Percentiles rank a stretch among this genome's conserved stretches.
Evolutionary conservation across 2,113 vertebrate genomes (phyloP).

Genomic region (Barbus barbus): DNA sequence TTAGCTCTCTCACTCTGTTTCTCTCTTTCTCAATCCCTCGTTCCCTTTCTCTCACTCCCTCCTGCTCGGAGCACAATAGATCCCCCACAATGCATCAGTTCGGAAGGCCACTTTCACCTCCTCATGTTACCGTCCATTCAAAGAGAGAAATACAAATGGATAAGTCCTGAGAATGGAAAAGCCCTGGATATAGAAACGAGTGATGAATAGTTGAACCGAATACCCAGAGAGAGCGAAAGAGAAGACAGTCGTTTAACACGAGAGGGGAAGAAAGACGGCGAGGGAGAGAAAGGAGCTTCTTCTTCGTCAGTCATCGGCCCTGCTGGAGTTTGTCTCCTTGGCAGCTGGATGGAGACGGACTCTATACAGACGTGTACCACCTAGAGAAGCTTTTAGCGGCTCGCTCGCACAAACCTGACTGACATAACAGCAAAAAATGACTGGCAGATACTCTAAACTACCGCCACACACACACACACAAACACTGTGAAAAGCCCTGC

Average conservation of each 20-base stretch:
- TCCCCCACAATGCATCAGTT: conserved; percentile 73
- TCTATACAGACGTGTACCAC: conserved; percentile 46
- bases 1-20: conserved; percentile 45
- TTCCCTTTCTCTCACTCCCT: conserved; percentile 45
- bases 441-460: conserved; percentile 12
- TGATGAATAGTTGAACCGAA: conserved; percentile 39
- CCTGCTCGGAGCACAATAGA: conserved; percentile 58
- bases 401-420: conserved; percentile 38
- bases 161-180: conserved; percentile 35
- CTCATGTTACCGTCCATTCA: conserved; percentile 68
- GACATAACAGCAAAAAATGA: conserved; percentile 27
- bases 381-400: conserved; percentile 54
- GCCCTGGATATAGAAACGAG: conserved; percentile 26
- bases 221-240: conserved; percentile 20
- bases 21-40: conserved; percentile 43
- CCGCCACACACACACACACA: conserved; percentile 48
- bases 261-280: conserved; percentile 16
- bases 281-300: conserved; percentile 17
- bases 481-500: conserved; percentile 49
- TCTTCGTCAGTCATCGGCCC: conserved; percentile 46
- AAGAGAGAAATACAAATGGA: conserved; percentile 28
- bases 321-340: conserved; percentile 38
- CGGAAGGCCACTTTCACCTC: conserved; percentile 64
- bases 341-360: conserved; percentile 50
- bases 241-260: neutral